These are phyloP conservation scores for Pristis pectinata DNA, from an alignment of 2,797 vertebrate species.

Conservation along the genomic window DNA sequence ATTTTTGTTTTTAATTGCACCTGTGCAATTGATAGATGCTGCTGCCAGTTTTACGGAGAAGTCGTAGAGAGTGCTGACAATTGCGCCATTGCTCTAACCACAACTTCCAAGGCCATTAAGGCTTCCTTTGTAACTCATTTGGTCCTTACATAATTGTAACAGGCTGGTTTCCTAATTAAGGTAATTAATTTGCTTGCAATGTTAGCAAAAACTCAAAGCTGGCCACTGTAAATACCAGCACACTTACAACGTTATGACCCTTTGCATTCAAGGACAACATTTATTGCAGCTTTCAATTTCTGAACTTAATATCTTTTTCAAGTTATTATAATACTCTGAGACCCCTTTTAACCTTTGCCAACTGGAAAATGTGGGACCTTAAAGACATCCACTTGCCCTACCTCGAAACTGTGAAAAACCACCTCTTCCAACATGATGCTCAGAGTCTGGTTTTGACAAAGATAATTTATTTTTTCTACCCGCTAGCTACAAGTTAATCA, in stretches of 20 bases:
- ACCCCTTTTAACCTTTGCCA: slow-evolving; percentile 36
- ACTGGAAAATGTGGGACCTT: slow-evolving; percentile 10
- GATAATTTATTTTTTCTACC: slow-evolving; percentile 21
- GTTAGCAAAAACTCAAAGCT: slow-evolving; percentile 9
- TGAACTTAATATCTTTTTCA: slow-evolving; percentile 31
- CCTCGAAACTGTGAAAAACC: not conserved
- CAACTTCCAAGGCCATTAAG: not conserved
- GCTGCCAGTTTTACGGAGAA: no score
- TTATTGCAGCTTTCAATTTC: slow-evolving; percentile 36
- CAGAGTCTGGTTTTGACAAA: not conserved
- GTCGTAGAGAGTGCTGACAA: no score
- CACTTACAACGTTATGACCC: slow-evolving; percentile 22
- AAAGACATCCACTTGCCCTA: not conserved
- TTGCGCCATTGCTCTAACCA: no score
- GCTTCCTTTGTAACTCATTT: not conserved
- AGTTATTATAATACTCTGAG: slow-evolving; percentile 23
- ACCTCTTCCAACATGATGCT: not conserved
- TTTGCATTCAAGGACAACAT: slow-evolving; percentile 32
- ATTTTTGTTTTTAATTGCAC: no score
- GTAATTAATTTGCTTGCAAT: not conserved
- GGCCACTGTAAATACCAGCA: slow-evolving; percentile 7
- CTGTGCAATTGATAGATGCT: no score
- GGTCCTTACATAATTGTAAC: not conserved
- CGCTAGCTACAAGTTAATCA: slow-evolving; percentile 8
- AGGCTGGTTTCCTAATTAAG: slow-evolving; percentile 26